These are phyloP conservation scores for Knipowitschia caucasica DNA, from an alignment of 2,797 vertebrate species.

Conservation along the genomic window DNA sequence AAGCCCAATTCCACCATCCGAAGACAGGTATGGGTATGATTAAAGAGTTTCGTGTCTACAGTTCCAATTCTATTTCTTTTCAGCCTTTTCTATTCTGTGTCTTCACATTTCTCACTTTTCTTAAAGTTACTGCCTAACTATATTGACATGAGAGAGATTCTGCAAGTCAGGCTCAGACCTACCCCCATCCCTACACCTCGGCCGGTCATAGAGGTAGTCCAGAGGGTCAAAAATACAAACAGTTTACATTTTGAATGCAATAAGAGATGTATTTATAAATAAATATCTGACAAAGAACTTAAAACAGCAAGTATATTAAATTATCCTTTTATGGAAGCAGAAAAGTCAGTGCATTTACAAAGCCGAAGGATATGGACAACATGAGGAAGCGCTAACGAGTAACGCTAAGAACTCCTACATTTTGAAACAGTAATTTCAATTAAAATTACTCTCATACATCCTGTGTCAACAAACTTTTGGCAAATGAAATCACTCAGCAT, in stretches of 20 bases:
- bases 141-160: slow-evolving; percentile 70
- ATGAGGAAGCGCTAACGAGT: no score
- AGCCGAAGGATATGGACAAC: no score
- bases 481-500: no score
- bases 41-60: background rate
- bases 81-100: slow-evolving; percentile 33
- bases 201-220: slow-evolving; percentile 81
- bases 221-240: background rate
- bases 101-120: slow-evolving; percentile 37
- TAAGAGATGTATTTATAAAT: no score
- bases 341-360: background rate
- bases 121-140: slow-evolving; percentile 51
- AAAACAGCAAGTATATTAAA: slow-evolving; percentile 23
- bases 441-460: no score
- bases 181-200: slow-evolving; percentile 69
- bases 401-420: no score
- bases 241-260: background rate
- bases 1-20: slow-evolving; percentile 67
- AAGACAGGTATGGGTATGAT: slow-evolving; percentile 84
- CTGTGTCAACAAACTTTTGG: no score
- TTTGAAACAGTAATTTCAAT: no score
- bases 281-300: slow-evolving; percentile 5
- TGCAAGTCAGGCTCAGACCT: slow-evolving; percentile 75
- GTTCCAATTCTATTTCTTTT: slow-evolving; percentile 15
- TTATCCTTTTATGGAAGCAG: background rate